Conservation (phyloP, 2,113 vertebrate genomes). For the Microcebus jonahi region DNA sequence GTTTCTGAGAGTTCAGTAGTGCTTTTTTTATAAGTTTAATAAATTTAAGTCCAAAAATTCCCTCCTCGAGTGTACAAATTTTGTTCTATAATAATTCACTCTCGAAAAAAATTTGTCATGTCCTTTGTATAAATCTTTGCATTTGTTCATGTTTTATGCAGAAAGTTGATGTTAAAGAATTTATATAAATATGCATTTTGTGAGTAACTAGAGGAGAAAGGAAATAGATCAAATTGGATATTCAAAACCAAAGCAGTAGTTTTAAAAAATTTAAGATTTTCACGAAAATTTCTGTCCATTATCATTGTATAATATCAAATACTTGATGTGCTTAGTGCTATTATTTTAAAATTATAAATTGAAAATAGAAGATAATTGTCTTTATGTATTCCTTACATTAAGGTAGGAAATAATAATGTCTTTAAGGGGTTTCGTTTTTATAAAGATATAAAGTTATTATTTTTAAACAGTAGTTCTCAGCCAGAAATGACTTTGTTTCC, state of each 20-base stretch:
- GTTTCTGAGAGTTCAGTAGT: not conserved
- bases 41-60: not conserved
- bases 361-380: not conserved
- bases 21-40: not conserved
- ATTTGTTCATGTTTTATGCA: slow-evolving; percentile 33
- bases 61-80: not conserved
- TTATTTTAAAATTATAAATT: slow-evolving; percentile 47
- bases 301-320: not conserved
- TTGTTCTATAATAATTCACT: not conserved
- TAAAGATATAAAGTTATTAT: not conserved
- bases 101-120: not conserved
- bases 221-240: not conserved
- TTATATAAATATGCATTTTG: not conserved
- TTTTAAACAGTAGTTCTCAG: slow-evolving; percentile 26
- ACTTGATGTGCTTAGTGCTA: slow-evolving; percentile 1
- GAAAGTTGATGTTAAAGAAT: not conserved
- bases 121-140: not conserved
- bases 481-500: not conserved
- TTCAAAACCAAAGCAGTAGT: not conserved
- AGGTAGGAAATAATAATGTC: not conserved
- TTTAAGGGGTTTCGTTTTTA: not conserved
- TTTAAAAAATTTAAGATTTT: slow-evolving; percentile 11
- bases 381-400: not conserved
- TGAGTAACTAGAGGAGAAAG: not conserved
- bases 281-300: not conserved